phyloP scores from a whole-genome alignment of 2,797 vertebrate genomes.

The Cyprinodon diabolis region DNA sequence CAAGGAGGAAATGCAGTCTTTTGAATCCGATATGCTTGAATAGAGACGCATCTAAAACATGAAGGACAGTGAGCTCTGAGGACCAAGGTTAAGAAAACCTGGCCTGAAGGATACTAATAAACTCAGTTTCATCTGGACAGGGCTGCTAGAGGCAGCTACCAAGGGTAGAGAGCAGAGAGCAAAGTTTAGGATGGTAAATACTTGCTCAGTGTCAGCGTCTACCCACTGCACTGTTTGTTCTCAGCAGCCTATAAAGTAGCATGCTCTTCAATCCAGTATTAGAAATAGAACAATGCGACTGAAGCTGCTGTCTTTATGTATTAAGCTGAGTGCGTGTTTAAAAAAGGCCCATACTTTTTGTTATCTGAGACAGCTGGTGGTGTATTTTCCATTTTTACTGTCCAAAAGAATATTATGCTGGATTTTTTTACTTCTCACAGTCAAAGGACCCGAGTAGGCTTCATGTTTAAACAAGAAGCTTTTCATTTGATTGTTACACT shows the following conservation, averaged over 20 bases:
- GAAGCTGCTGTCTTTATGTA: slow-evolving; percentile 18
- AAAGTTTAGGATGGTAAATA: not conserved
- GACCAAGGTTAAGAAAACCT: too few species aligned
- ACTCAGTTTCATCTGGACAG: too few species aligned
- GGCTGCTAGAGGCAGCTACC: not conserved
- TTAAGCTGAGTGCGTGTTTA: slow-evolving; percentile 40
- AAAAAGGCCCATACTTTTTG: slow-evolving; percentile 51
- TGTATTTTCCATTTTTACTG: slow-evolving; percentile 62
- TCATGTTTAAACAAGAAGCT: slow-evolving; percentile 13
- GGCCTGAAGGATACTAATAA: too few species aligned
- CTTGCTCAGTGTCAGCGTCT: not conserved
- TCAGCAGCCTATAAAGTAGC: not conserved
- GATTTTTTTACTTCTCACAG: slow-evolving; percentile 19
- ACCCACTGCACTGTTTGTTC: not conserved
- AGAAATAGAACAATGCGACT: slow-evolving; percentile 6
- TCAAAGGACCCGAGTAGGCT: slow-evolving; percentile 20
- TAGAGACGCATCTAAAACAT: too few species aligned
- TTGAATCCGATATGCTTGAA: too few species aligned
- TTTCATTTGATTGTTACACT: slow-evolving; percentile 19
- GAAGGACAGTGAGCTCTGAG: too few species aligned
- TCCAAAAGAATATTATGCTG: slow-evolving; percentile 30
- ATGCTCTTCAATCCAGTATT: not conserved
- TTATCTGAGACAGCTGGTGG: slow-evolving; percentile 66
- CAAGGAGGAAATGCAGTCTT: too few species aligned
- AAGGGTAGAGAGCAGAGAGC: not conserved